Evolutionary conservation across 2,888 invertebrate species (phyloP).

Genomic region (Ariolimax columbianus): DNA sequence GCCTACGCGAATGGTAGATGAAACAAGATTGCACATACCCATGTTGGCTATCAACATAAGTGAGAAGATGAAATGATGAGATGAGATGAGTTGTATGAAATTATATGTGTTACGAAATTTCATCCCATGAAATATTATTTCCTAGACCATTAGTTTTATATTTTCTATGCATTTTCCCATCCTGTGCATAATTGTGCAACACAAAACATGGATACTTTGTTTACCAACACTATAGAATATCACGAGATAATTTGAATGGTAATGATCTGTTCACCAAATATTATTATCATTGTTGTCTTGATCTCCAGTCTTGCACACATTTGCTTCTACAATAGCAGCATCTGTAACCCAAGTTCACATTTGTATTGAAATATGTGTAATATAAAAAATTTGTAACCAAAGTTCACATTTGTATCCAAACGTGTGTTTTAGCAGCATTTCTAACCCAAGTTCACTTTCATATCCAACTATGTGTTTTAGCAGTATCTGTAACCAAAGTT

Average conservation of each 20-base stretch:
- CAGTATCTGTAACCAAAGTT: no score
- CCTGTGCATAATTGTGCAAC: constrained; percentile 1
- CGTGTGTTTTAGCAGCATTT: no score
- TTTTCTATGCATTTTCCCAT: constrained; percentile 12
- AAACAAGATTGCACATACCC: no score
- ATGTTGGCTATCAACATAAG: no score
- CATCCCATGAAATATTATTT: not conserved
- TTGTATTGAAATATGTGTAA: no score
- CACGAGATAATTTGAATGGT: not conserved
- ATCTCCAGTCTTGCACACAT: not conserved
- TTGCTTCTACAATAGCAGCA: not conserved
- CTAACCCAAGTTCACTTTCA: no score
- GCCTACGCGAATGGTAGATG: no score
- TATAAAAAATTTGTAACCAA: no score
- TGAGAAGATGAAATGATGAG: no score
- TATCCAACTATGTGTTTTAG: no score
- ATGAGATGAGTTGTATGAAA: no score
- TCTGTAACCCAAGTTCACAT: not conserved
- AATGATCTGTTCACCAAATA: not conserved
- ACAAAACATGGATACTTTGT: not conserved
- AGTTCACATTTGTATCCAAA: no score
- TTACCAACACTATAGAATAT: not conserved
- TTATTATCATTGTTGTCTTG: not conserved
- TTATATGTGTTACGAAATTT: not conserved
- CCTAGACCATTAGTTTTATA: not conserved